These are phyloP conservation scores for Galago senegalensis DNA, from an alignment of 2,797 vertebrate species.

Conservation along the genomic window DNA sequence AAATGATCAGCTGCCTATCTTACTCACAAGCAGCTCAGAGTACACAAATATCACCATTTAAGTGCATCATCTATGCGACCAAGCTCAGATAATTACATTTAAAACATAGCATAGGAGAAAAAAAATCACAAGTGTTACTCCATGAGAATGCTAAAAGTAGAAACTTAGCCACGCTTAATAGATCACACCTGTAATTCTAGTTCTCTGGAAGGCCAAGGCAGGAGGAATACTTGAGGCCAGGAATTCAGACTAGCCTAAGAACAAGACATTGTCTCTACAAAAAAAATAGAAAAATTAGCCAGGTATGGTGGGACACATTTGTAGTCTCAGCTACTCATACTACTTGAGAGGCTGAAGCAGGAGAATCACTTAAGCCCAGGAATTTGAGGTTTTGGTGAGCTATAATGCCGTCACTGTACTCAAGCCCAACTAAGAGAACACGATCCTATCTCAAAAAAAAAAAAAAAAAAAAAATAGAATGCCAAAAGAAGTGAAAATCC, in stretches of 20 bases:
- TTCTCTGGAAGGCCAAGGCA: background rate
- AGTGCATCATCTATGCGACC: background rate
- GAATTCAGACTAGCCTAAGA: background rate
- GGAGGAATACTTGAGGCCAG: background rate
- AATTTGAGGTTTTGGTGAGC: background rate
- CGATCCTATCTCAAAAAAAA: background rate
- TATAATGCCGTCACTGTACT: background rate
- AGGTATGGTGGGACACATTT: background rate
- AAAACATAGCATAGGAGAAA: slow-evolving; percentile 20
- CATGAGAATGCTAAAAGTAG: background rate
- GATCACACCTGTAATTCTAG: background rate
- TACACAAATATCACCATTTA: slow-evolving; percentile 49
- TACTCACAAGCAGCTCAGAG: background rate
- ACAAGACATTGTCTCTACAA: background rate
- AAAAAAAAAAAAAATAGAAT: background rate
- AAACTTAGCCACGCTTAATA: background rate
- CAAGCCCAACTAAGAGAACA: too few species aligned
- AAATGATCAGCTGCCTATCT: slow-evolving; percentile 48
- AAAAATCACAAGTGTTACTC: slow-evolving; percentile 43
- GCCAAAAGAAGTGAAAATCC: slow-evolving; percentile 39
- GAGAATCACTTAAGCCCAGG: background rate
- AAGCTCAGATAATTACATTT: slow-evolving; percentile 53
- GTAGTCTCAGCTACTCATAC: background rate
- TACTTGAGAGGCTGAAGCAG: background rate
- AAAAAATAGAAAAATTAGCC: background rate